phyloP scores from a whole-genome alignment of 2,113 vertebrate genomes.

The Genyomyrus donnyi region DNA sequence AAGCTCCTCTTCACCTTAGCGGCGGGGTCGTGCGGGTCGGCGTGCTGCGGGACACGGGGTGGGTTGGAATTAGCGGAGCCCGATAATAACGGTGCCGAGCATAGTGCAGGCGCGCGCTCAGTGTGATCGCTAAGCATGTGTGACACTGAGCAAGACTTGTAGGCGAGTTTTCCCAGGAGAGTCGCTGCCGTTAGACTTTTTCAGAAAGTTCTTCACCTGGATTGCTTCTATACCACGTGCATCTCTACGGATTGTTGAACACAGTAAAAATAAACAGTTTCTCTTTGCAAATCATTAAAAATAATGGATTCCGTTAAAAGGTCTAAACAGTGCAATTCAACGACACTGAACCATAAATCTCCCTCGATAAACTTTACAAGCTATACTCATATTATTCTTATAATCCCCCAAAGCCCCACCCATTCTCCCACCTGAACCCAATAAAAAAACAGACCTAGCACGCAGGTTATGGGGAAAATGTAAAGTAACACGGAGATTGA shows the following conservation, averaged over 20 bases:
- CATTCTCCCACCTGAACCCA: neutral
- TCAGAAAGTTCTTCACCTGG: neutral
- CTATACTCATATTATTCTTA: neutral
- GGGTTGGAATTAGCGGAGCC: neutral
- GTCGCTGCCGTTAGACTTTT: neutral
- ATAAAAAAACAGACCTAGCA: neutral
- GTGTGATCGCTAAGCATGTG: neutral
- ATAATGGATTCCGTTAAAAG: neutral
- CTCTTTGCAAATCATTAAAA: neutral
- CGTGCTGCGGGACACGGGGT: constrained; percentile 55
- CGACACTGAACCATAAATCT: neutral
- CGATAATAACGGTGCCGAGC: neutral
- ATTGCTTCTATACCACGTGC: neutral
- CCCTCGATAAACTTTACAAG: neutral
- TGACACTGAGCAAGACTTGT: neutral
- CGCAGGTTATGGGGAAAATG: neutral
- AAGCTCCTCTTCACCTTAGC: constrained; percentile 95
- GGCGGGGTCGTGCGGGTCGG: constrained; percentile 64
- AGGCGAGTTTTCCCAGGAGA: neutral
- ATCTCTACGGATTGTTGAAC: neutral
- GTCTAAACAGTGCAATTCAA: neutral
- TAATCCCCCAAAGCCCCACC: neutral
- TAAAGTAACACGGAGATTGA: neutral
- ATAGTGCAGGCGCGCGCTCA: neutral
- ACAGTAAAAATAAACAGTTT: neutral